Base-by-base conservation (phyloP, 2,797 vertebrate species). In the Pachyuromys duprasi region DNA sequence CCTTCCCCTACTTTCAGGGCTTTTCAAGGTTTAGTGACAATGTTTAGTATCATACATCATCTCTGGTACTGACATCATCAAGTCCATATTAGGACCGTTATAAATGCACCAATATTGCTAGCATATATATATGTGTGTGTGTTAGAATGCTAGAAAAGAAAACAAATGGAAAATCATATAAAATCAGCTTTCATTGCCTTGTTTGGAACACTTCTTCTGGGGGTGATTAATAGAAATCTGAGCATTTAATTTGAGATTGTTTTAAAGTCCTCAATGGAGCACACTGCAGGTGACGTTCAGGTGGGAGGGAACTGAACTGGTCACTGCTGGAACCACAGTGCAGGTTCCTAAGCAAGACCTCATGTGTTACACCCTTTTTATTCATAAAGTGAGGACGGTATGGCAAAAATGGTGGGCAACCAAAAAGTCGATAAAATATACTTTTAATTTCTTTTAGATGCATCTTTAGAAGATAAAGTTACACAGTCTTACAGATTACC, bases 101-200 rank as follows among this genome's bases (percentile, higher is more conserved):
- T 67, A 45, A 84, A 63, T 42, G 67, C 72, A 65, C 8, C 80
- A 36, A 75, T 65, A 91, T 4, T 57, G 33, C 24, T 62, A 83
- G 3, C 49, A 49, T 88, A 69, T 65, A 87, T 80, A 67, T 49
- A 49, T 45, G 45, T 45, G 45, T 45, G 45, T 45, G 45, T 36
- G 3, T 20, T 69, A 39, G 82, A 26, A 69, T 89, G 63, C 18
- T 8, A 69, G 36, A 70, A 94, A 84, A 87, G 69, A 63, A 94
- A 93, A 87, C 5, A 93, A 96, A 80, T 67, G 57, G n/a, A 93
- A 96, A 95, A 83, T 84, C 18, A 0, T 36, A 83, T n/a, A 80
- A 92, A 86, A 80, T 24, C 22, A 39, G 4, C 8, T 80, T 95
- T 90, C 63, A 82, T 15, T 88, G 86, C 33, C 7, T 87, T 80